A percentile compares a stretch with the other conserved stretches of the same genome.
These are phyloP conservation scores for Dryocosmus kuriphilus DNA, from an alignment of 2,888 invertebrate species.

Conservation along the genomic window DNA sequence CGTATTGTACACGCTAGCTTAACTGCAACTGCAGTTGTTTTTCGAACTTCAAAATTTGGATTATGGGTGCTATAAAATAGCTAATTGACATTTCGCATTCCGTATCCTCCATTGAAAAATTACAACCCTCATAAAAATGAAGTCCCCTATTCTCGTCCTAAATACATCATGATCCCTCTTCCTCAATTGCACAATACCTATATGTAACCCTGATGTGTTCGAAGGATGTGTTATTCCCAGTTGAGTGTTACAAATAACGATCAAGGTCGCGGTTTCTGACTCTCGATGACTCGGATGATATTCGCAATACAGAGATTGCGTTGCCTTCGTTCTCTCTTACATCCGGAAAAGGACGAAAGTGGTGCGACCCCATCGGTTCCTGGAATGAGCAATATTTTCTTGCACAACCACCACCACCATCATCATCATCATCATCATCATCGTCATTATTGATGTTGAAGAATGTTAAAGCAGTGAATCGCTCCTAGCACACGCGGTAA, in stretches of 20 bases:
- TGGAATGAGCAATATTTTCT: neutral
- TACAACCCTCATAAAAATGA: neutral
- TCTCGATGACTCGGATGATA: constrained; percentile 15
- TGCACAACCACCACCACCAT: neutral
- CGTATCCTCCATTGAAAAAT: too few relatives aligned
- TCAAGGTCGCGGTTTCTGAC: constrained; percentile 25
- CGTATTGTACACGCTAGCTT: too few relatives aligned
- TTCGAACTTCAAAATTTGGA: too few relatives aligned
- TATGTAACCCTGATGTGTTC: neutral
- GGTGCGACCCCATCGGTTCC: neutral
- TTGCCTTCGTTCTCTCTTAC: neutral
- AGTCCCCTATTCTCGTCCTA: neutral
- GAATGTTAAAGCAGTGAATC: constrained; percentile 15
- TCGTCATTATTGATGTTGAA: constrained; percentile 1
- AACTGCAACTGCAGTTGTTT: too few relatives aligned
- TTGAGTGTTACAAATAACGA: constrained; percentile 4
- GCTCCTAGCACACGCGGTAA: neutral
- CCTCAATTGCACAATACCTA: too few relatives aligned
- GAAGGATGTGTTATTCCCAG: neutral
- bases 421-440: constrained; percentile 9
- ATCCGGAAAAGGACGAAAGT: constrained; percentile 28
- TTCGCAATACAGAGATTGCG: constrained; percentile 9
- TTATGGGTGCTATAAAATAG: too few relatives aligned
- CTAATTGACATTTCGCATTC: too few relatives aligned
- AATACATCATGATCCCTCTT: too few relatives aligned